These are phyloP conservation scores for Andinoacara biseriatus DNA, from an alignment of 2,113 vertebrate species.

Conservation along the genomic window DNA sequence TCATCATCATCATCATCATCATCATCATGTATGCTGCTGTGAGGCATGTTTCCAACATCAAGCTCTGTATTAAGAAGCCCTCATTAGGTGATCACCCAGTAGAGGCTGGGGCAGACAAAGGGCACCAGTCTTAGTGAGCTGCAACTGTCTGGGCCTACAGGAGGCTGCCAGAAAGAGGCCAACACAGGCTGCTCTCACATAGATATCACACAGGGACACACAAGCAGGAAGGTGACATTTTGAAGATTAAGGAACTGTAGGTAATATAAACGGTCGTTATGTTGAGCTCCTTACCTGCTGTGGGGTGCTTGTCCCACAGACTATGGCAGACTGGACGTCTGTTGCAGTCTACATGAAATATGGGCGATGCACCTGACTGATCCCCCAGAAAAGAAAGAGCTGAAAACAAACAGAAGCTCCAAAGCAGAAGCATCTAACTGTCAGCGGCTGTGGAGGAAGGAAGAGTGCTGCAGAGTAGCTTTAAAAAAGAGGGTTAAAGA, in stretches of 20 bases:
- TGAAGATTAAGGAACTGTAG: neutral
- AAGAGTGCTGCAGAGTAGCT: slow-evolving; percentile 33
- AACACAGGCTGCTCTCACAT: neutral
- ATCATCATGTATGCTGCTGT: slow-evolving; percentile 4
- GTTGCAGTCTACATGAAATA: slow-evolving; percentile 63
- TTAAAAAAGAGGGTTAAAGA: slow-evolving; percentile 55
- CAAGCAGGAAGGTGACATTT: slow-evolving; percentile 5
- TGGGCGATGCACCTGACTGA: slow-evolving; percentile 26
- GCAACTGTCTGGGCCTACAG: slow-evolving; percentile 46
- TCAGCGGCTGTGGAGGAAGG: slow-evolving; percentile 12
- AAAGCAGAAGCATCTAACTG: neutral
- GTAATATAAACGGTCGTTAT: slow-evolving; percentile 37
- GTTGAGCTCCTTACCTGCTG: slow-evolving; percentile 69
- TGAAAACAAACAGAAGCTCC: neutral
- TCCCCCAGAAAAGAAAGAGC: neutral
- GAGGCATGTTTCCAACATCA: slow-evolving; percentile 3
- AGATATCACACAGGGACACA: slow-evolving; percentile 6
- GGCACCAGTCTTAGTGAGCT: slow-evolving; percentile 1
- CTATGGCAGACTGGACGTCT: slow-evolving; percentile 66
- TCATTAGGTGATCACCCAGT: neutral
- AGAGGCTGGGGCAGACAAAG: slow-evolving; percentile 20
- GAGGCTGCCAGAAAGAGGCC: neutral
- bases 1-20: slow-evolving; percentile 8
- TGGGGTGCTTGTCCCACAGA: slow-evolving; percentile 61
- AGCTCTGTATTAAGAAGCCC: neutral